Evolutionary conservation across 2,113 vertebrate genomes (phyloP).

Genomic region (Callaeas wilsoni): DNA sequence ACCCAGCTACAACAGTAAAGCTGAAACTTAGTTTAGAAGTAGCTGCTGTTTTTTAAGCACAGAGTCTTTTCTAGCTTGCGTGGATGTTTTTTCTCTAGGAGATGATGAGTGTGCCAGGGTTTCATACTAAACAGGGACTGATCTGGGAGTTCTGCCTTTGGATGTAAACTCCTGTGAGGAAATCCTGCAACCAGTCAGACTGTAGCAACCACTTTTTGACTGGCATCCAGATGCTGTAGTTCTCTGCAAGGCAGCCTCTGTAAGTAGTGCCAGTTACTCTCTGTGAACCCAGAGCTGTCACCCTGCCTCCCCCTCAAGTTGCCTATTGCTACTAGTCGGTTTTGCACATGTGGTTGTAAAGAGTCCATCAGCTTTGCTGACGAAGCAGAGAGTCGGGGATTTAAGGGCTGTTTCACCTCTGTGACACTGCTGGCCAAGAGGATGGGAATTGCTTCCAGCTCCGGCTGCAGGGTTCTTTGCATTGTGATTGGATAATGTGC

Average conservation of each 20-base stretch:
- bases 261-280: not conserved
- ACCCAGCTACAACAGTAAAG: not conserved
- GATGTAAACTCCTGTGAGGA: not conserved
- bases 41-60: not conserved
- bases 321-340: not conserved
- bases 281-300: not conserved
- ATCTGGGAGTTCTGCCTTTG: not conserved
- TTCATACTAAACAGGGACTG: not conserved
- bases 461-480: not conserved
- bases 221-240: not conserved
- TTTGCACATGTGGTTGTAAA: not conserved
- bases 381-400: fast-evolving
- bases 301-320: not conserved
- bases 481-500: not conserved
- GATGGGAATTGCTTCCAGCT: not conserved
- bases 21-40: not conserved
- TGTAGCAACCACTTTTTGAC: not conserved
- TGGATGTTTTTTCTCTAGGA: not conserved
- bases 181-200: not conserved
- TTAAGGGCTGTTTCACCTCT: not conserved
- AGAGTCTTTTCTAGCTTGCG: not conserved
- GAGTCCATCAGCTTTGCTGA: not conserved
- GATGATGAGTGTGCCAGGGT: not conserved
- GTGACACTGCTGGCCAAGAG: not conserved
- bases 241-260: not conserved